Base-by-base conservation (phyloP, 2,113 vertebrate species). In the Odocoileus hemionus region DNA sequence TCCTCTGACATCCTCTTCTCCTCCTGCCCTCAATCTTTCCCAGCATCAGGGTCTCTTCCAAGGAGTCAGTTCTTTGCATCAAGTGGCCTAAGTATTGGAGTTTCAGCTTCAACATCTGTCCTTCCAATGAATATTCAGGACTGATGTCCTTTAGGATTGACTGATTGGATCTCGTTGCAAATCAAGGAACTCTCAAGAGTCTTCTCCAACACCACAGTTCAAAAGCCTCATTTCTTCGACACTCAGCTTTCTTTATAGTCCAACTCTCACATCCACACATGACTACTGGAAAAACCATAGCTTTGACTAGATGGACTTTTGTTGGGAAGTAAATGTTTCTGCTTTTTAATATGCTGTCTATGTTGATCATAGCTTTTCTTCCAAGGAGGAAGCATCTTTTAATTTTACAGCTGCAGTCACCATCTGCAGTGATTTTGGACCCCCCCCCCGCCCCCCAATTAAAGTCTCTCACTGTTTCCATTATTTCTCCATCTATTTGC, bases 361-460 rank as follows among this genome's bases (percentile, higher is more conserved):
- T 17, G 28, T 36, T 70, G 33, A n/a, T 70, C 64, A 70, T 70
- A 67, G 1, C n/a, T 67, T 67, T 67, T 36, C 64, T 67, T 36
- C 4, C 64, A 67, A 36, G n/a, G 64, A 67, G n/a, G 4, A 36
- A 67, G n/a, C 64, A 67, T 36, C 17, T 67, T 67, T 67, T 67
- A 36, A 67, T 67, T 36, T 67, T n/a, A 67, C 5, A n/a, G 17
- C 64, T 5, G 8, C 17, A 5, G 64, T 36, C 4, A 70, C n/a
- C n/a, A 70, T 70, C 64, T 70, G 17, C 17, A 70, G 16, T 36
- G 64, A 21, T 36, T 36, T 36, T 70, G 64, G n/a, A 70, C 4
- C 64, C 4, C 8, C 4, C 33, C 17, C 0, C n/a, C n/a, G n/a
- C n/a, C n/a, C n/a, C n/a, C n/a, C 10, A 70, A 21, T 11, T 67